phyloP scores from a whole-genome alignment of 2,797 vertebrate genomes.

The Antennarius maculatus region DNA sequence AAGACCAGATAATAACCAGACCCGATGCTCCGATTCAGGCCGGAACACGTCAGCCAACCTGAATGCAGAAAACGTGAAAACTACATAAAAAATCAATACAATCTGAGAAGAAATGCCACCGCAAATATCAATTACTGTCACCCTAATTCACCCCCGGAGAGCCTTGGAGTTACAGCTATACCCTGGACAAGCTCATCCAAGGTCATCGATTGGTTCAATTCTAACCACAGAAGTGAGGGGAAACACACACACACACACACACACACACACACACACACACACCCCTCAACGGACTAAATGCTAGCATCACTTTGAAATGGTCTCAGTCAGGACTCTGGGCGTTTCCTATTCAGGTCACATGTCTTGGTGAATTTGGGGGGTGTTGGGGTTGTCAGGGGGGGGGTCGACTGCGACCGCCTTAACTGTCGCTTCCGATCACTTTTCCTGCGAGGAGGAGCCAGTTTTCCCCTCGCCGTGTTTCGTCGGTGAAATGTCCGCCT shows the following conservation, averaged over 20 bases:
- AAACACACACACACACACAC: neutral
- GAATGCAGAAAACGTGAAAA: neutral
- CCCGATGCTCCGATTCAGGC: too few species aligned
- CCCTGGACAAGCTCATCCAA: constrained; percentile 30
- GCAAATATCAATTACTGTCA: constrained; percentile 51
- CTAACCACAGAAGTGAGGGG: constrained; percentile 15
- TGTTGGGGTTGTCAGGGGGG: constrained; percentile 27
- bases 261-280: neutral
- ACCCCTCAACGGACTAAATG: constrained; percentile 35
- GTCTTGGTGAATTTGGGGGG: constrained; percentile 47
- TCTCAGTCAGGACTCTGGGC: constrained; percentile 66
- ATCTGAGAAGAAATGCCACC: constrained; percentile 28
- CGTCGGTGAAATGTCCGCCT: constrained; percentile 76
- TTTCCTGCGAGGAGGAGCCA: constrained; percentile 62
- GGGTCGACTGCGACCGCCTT: constrained; percentile 52
- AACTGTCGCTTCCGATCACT: constrained; percentile 83
- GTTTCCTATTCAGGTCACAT: constrained; percentile 77
- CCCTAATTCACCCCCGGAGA: constrained; percentile 43
- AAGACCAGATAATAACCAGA: neutral
- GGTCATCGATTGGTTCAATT: constrained; percentile 47
- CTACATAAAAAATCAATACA: constrained; percentile 57
- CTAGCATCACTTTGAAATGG: constrained; percentile 55
- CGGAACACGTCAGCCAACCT: too few species aligned
- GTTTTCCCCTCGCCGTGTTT: constrained; percentile 44
- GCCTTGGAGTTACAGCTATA: constrained; percentile 2